phyloP scores from a whole-genome alignment of 2,888 invertebrate species.

The Cartodere bifasciata region DNA sequence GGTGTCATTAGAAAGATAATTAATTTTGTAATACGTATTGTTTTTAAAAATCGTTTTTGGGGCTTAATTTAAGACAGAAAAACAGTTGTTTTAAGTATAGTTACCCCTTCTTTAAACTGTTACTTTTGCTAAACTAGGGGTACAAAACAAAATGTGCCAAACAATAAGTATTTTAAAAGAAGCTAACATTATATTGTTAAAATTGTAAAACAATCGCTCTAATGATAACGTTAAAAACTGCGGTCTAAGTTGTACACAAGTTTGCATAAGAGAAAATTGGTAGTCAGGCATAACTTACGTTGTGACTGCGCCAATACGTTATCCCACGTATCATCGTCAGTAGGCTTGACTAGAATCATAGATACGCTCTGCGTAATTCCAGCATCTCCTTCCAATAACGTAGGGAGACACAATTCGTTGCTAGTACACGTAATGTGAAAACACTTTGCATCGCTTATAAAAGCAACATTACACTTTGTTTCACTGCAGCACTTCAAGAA shows the following conservation, averaged over 20 bases:
- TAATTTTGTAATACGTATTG: too few relatives aligned
- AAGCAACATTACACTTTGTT: slow-evolving; percentile 62
- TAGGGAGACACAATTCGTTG: slow-evolving; percentile 59
- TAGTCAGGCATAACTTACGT: slow-evolving; percentile 1
- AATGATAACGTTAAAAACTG: too few relatives aligned
- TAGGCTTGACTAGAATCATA: slow-evolving; percentile 67
- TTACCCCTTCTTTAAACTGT: too few relatives aligned
- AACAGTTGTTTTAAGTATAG: too few relatives aligned
- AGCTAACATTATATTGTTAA: background rate
- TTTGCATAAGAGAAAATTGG: too few relatives aligned
- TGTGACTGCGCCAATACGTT: slow-evolving; percentile 29
- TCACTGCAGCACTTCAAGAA: slow-evolving; percentile 54
- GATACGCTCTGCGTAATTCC: slow-evolving; percentile 46
- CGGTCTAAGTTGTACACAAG: too few relatives aligned
- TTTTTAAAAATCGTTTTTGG: too few relatives aligned
- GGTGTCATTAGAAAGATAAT: too few relatives aligned
- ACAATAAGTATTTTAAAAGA: background rate
- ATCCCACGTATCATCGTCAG: slow-evolving; percentile 41
- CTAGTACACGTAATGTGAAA: slow-evolving; percentile 62
- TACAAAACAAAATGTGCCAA: slow-evolving; percentile 6
- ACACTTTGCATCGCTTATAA: slow-evolving; percentile 63
- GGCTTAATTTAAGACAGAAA: too few relatives aligned
- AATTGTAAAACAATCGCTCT: background rate
- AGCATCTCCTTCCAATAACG: slow-evolving; percentile 45
- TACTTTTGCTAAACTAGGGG: too few relatives aligned